Conservation (phyloP, 1,140 invertebrate species). For the Drosophila sulfurigaster region DNA sequence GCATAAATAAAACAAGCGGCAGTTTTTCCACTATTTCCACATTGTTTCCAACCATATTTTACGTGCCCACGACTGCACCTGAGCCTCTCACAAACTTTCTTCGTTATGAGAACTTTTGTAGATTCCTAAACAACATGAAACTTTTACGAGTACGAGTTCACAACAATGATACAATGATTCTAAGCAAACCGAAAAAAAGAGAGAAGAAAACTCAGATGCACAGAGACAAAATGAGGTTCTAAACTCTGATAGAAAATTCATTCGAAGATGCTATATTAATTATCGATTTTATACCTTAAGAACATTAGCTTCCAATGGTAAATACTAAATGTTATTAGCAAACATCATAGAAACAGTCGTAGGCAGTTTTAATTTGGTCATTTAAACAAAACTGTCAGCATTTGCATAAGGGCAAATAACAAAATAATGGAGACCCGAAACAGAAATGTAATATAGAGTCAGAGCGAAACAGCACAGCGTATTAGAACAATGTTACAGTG, state of each 20-base stretch:
- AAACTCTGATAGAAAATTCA: neutral
- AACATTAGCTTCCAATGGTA: too few species aligned
- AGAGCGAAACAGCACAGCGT: neutral
- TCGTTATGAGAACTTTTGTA: slow-evolving; percentile 60
- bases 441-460: too few species aligned
- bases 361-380: too few species aligned
- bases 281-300: too few species aligned
- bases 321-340: too few species aligned
- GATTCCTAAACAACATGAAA: slow-evolving; percentile 50
- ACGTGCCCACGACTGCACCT: slow-evolving; percentile 59
- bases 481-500: slow-evolving; percentile 9
- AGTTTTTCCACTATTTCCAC: slow-evolving; percentile 70
- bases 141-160: slow-evolving; percentile 20
- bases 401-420: neutral
- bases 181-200: neutral
- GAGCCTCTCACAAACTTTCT: slow-evolving; percentile 53
- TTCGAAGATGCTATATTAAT: neutral
- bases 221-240: neutral
- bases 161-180: slow-evolving; percentile 17
- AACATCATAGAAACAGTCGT: too few species aligned
- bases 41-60: slow-evolving; percentile 64
- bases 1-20: slow-evolving; percentile 66
- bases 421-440: neutral
- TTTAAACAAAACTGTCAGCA: neutral
- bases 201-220: neutral